Base-by-base conservation (phyloP, 2,888 invertebrate species). In the Tetropium fuscum region DNA sequence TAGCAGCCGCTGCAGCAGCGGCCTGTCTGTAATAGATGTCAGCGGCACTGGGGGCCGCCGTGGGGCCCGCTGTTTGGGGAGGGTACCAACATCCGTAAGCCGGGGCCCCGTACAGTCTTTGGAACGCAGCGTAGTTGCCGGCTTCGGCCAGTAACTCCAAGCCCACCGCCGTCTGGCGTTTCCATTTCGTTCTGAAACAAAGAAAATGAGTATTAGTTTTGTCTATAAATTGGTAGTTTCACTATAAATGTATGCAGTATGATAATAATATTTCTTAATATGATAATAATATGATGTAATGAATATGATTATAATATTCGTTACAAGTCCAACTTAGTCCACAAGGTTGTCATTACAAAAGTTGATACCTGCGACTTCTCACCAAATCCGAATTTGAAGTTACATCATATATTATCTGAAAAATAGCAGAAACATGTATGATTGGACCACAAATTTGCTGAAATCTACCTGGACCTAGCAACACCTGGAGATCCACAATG, bases 91-190 rank as follows among this genome's bases (percentile, higher is more conserved):
- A 87, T 36, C 87, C 86, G 80, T 92, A 92, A 0, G 91, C 89
- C 7, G 88, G 87, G 0, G 88, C 88, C 6, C 93, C 93, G 83
- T 95, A 95, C 64, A 98, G 86, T 63, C 98, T 88, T 84, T 98
- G 98, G 78, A 99, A 95, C n/a, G 98, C 98, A 1, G 97, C 97
- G 83, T 95, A 96, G 84, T 98, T 98, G 5, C 97, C 97, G 0
- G 98, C 97, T 81, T 99, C 99, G 1, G 97, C 96, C 55, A 99
- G 84, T 32, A 99, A 88, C 81, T 99, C 99, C 71, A 98, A 83
- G 0, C 98, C 98, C 1, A 98, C 98, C 0, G 98, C 97, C 10
- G 98, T 97, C 82, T 98, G 98, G 1, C 98, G 90, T 83, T 98
- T 98, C 98, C 98, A 99, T 86, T 98, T 98, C 80, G 98, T 98